A percentile compares a stretch with the other conserved stretches of the same genome.
Conservation (phyloP, 1,140 invertebrate species). For the Scaptodrosophila lebanonensis region DNA sequence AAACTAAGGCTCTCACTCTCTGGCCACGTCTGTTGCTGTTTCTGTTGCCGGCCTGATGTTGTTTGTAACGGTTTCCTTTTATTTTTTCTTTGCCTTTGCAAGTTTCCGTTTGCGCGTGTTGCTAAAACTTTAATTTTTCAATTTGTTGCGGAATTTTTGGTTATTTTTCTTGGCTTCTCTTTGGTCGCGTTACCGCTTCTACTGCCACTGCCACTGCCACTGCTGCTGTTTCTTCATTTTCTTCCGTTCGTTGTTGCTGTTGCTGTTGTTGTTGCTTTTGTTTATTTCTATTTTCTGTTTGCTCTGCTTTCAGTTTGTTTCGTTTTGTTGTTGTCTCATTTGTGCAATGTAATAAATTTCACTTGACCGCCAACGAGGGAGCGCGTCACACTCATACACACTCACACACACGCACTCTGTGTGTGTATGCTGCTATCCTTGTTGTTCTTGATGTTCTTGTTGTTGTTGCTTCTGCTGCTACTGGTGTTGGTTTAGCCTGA, state of each 20-base stretch:
- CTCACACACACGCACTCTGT: slow-evolving; percentile 1
- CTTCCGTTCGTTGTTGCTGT: slow-evolving; percentile 17
- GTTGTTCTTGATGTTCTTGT: slow-evolving; percentile 17
- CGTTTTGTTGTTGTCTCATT: slow-evolving; percentile 58
- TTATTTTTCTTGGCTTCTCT: slow-evolving; percentile 52
- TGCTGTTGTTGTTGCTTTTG: slow-evolving; percentile 20
- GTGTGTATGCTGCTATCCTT: background rate
- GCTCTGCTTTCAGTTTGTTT: slow-evolving; percentile 46
- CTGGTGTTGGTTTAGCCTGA: too few relatives aligned
- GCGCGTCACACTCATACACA: slow-evolving; percentile 47
- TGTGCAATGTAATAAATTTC: slow-evolving; percentile 70
- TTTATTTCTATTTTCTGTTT: slow-evolving; percentile 46
- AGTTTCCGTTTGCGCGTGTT: slow-evolving; percentile 24
- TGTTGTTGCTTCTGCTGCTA: slow-evolving; percentile 19
- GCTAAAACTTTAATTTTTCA: slow-evolving; percentile 69
- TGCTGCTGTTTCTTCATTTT: slow-evolving; percentile 10
- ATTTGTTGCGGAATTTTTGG: slow-evolving; percentile 64
- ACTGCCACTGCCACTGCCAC: too few relatives aligned
- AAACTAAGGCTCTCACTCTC: background rate
- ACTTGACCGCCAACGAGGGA: slow-evolving; percentile 69
- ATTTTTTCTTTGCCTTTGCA: slow-evolving; percentile 23
- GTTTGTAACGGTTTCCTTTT: slow-evolving; percentile 34
- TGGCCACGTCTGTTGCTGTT: slow-evolving; percentile 8
- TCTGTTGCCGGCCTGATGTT: slow-evolving; percentile 15
- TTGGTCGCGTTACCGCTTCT: slow-evolving; percentile 12